Conservation (phyloP, 2,797 vertebrate species). For the Caiman crocodilus region DNA sequence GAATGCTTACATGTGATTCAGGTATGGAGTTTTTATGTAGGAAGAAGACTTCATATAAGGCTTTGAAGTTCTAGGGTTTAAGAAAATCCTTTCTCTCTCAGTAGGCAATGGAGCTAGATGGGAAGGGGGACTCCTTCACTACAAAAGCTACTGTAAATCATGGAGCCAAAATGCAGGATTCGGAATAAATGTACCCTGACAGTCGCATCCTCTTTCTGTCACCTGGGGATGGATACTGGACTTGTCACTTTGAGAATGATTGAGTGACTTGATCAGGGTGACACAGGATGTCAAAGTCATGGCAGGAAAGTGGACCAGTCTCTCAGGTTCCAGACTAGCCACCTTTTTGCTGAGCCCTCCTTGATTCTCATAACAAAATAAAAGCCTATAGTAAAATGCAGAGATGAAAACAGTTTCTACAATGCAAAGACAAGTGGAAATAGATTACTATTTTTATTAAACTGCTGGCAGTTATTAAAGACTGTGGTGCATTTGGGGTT, state of each 20-base stretch:
- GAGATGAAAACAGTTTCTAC: conserved; percentile 60
- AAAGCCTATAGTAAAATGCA: background rate
- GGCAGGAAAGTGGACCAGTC: no score
- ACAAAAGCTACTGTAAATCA: background rate
- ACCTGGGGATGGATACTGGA: conserved; percentile 28
- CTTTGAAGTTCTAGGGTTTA: background rate
- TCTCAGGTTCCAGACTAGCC: no score
- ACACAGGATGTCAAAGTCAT: no score
- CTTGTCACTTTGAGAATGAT: conserved; percentile 22
- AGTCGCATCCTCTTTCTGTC: conserved; percentile 28
- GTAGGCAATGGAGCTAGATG: background rate
- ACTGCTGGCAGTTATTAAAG: no score
- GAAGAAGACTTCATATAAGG: background rate
- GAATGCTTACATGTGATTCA: no score
- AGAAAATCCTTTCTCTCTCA: background rate
- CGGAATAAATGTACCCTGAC: rapidly evolving
- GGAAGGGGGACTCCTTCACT: background rate
- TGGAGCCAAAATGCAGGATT: background rate
- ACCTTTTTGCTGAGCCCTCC: no score
- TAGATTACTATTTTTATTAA: conserved; percentile 67
- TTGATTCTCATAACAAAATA: no score
- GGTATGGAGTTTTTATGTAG: background rate
- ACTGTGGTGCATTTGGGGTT: no score
- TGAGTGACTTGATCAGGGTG: background rate
- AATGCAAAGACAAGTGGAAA: conserved; percentile 57